A percentile compares a stretch with the other conserved stretches of the same genome.
Conservation (phyloP, 2,797 vertebrate genomes). For the Botia kubotai region DNA sequence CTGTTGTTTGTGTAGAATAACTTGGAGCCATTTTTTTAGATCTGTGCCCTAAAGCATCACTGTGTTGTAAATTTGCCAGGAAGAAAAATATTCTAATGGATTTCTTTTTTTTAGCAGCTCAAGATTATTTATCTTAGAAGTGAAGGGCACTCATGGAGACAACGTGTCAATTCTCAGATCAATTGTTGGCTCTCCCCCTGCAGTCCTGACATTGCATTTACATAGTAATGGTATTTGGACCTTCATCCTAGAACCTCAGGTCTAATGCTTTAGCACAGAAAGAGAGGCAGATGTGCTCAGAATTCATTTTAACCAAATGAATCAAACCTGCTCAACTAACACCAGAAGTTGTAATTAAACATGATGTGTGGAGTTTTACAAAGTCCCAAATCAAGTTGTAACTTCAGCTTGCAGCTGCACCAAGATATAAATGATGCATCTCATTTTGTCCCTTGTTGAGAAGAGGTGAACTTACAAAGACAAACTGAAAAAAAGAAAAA, state of each 20-base stretch:
- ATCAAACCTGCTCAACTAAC: not conserved
- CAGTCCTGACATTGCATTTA: slow-evolving; percentile 78
- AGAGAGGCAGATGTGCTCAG: not conserved
- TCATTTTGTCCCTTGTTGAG: too few species aligned
- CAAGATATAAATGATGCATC: too few species aligned
- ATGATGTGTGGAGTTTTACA: not conserved
- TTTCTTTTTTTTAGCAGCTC: slow-evolving; percentile 70
- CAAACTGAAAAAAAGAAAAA: too few species aligned
- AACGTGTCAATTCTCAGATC: slow-evolving; percentile 82
- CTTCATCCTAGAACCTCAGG: slow-evolving; percentile 56
- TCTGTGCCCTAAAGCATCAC: slow-evolving; percentile 32
- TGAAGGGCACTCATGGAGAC: slow-evolving; percentile 73
- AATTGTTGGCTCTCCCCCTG: slow-evolving; percentile 77
- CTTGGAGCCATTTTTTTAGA: slow-evolving; percentile 20
- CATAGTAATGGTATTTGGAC: slow-evolving; percentile 80
- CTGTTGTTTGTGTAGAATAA: not conserved
- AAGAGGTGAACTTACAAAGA: too few species aligned
- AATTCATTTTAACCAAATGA: slow-evolving; percentile 2
- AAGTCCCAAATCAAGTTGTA: not conserved
- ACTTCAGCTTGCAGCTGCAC: not conserved
- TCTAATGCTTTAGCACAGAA: slow-evolving; percentile 17
- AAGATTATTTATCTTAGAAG: slow-evolving; percentile 81
- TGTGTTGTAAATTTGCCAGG: slow-evolving; percentile 58
- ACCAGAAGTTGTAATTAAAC: not conserved
- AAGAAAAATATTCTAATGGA: slow-evolving; percentile 65